Base-by-base conservation (phyloP, 1,140 invertebrate genomes). In the Bombus terrestris region DNA sequence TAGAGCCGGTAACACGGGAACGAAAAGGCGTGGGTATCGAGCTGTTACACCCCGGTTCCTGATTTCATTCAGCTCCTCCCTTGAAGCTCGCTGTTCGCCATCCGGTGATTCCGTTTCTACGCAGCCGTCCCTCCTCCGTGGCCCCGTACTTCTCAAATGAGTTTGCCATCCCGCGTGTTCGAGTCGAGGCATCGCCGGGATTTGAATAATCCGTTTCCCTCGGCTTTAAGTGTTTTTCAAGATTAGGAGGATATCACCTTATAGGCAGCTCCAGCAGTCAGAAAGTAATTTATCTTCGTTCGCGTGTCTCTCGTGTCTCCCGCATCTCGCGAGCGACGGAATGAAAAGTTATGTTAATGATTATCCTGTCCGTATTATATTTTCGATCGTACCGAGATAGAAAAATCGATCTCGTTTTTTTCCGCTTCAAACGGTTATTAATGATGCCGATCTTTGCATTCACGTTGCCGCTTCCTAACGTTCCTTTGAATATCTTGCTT, bases 151-250 rank as follows among this genome's bases (percentile, higher is more conserved):
- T 85, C 86, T 85, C 87, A 81, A 89, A 91, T 89, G 85, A 91
- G 89, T 91, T 91, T 85, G 78, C 87, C 62, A 91, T 89, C 87
- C 85, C 62, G 71, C 81, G 83, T 86, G 76, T 86, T 88, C 80
- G 79, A 80, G 81, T 53, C 72, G 53, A 83, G 75, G 59, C 89
- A 85, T 81, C 80, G n/a, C 47, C 69, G 39, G 87, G 89, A 91
- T 91, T 90, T 90, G 90, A 91, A 91, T 91, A 91, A 91, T 91
- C 90, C 90, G 87, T 86, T 89, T 88, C 81, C 81, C 87, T 25
- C 69, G 90, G 90, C 87, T 88, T 90, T 91, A 92, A 92, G 91
- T 92, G 91, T 91, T 92, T 91, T 91, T 86, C 86, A 88, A 87
- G 91, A 92, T 92, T 92, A 91, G 90, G 80, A 35, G 59, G 76